phyloP scores from a whole-genome alignment of 2,113 vertebrate species.

The Bubalus kerabau region DNA sequence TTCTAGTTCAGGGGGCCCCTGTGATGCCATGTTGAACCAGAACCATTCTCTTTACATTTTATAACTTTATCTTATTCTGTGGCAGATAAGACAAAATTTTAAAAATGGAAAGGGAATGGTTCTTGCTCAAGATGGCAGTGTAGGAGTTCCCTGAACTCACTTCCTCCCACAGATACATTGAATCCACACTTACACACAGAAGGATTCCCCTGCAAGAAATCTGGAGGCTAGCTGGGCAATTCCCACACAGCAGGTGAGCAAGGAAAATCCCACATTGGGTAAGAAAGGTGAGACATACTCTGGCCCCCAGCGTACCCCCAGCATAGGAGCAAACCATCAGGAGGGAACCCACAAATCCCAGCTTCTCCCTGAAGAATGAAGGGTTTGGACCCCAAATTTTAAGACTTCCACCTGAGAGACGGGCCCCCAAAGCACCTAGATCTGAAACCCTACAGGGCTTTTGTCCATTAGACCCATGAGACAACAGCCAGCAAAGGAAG shows the following conservation, averaged over 20 bases:
- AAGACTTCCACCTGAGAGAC: not conserved
- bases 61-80: not conserved
- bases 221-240: not conserved
- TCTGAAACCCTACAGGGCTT: not conserved
- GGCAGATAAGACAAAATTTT: not conserved
- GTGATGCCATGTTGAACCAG: not conserved
- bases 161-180: not conserved
- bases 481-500: not conserved
- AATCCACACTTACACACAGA: not conserved
- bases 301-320: fast-evolving
- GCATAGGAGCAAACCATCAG: not conserved
- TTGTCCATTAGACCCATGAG: not conserved
- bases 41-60: not conserved
- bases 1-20: not conserved
- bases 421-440: not conserved
- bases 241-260: not conserved
- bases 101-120: not conserved
- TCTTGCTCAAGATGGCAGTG: not conserved
- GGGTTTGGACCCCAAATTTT: not conserved
- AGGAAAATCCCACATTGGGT: not conserved
- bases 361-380: not conserved
- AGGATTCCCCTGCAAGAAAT: not conserved
- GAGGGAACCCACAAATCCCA: not conserved
- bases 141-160: not conserved
- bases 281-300: not conserved